Base-by-base conservation (phyloP, 2,888 invertebrate genomes). In the Synanthedon myopaeformis region DNA sequence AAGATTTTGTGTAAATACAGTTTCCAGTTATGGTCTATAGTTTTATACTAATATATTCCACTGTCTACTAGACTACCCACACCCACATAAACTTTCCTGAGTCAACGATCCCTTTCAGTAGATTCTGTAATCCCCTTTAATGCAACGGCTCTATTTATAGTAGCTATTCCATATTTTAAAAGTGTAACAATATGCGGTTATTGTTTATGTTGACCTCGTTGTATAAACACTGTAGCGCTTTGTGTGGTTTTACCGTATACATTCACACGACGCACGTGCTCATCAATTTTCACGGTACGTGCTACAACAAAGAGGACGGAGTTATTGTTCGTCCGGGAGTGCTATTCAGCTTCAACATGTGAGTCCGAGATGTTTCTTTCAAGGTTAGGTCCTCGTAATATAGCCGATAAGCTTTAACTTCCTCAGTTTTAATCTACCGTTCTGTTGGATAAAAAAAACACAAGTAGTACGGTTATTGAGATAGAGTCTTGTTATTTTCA, bases 281-380 rank as follows among this genome's bases (percentile, higher is more conserved):
- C 61, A 60, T 58, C 69, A 67, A 72, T 78, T 73, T 71, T 63
- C 71, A 71, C 69, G 67, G 63, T 71, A 71, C 75, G 73, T 73
- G 74, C 63, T 66, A 53, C 61, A 64, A 80, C 78, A 78, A 80
- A 71, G 69, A 67, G 66, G 56, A 59, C 63, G 58, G 59, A 66
- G 61, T 71, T 72, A 79, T 79, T 83, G 77, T 82, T 77, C 72
- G 73, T 69, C 60, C 62, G 59, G 61, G 61, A 65, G 59, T 58
- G 57, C 57, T 58, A 65, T 63, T 60, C 55, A 64, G 62, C 57
- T 63, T 59, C 66, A 68, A 67, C 72, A 70, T 68, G 67, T 73
- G 71, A 64, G 62, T 65, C 69, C 61, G 62, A 70, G 71, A 74
- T 71, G 70, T 70, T 65, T 63, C 65, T 60, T 60, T 60, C 74